A percentile compares a stretch with the other conserved stretches of the same genome.
These are phyloP conservation scores for Felis catus DNA, from an alignment of 2,113 vertebrate species.

Conservation along the genomic window F.catus_Fca126_mat1.0 CM031411.1:96385001-96385500, in stretches of 20 bases:
- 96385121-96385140: neutral
- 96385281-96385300: neutral
- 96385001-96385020: neutral
- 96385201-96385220: neutral
- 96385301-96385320: neutral
- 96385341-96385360: neutral
- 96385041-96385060: neutral
- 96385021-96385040: neutral
- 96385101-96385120: neutral
- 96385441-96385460: neutral
- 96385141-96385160: neutral
- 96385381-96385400: neutral
- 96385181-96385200: neutral
- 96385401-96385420: neutral
- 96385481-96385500: neutral
- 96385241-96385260: neutral
- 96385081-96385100: slow-evolving; percentile 3
- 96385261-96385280: neutral
- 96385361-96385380: neutral
- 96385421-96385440: neutral
- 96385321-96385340: neutral
- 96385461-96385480: neutral
- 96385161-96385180: neutral
- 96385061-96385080: neutral
- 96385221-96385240: neutral